Percentiles rank a stretch among this genome's conserved stretches.
Evolutionary conservation across 2,113 vertebrate genomes (phyloP).

Genomic region (Panthera leo): DNA sequence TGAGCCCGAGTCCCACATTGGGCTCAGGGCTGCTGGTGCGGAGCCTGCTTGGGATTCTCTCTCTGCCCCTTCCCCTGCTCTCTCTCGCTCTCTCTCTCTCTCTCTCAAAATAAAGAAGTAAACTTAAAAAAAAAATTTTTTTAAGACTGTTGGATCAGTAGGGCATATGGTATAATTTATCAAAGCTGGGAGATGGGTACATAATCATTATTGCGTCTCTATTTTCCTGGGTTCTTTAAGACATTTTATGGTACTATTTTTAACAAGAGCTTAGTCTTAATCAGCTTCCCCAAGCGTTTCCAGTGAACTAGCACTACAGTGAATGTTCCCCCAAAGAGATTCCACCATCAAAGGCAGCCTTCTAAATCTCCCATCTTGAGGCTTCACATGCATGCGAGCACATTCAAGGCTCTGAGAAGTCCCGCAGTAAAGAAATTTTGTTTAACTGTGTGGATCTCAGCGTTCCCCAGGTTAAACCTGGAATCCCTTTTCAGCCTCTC

Average conservation of each 20-base stretch:
- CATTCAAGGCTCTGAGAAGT: not conserved
- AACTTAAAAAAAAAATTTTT: no score
- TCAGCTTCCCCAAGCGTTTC: not conserved
- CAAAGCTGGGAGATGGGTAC: not conserved
- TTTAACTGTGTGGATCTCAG: not conserved
- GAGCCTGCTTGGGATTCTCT: no score
- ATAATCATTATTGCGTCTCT: not conserved
- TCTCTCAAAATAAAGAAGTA: no score
- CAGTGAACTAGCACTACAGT: not conserved
- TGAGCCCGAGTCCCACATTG: no score
- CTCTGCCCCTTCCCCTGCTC: no score
- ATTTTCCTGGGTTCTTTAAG: not conserved
- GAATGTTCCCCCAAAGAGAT: not conserved
- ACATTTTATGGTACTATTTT: not conserved
- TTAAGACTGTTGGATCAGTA: not conserved
- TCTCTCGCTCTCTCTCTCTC: no score
- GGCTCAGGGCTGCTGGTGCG: no score
- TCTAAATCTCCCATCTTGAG: not conserved
- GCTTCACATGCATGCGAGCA: not conserved
- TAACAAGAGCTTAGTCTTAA: not conserved
- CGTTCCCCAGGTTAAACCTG: not conserved
- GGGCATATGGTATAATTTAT: not conserved
- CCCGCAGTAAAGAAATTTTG: not conserved
- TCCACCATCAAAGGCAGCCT: not conserved
- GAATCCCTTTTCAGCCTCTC: not conserved